These are phyloP conservation scores for Phyto melanocephala DNA, from an alignment of 2,888 invertebrate species.

Conservation along the genomic window DNA sequence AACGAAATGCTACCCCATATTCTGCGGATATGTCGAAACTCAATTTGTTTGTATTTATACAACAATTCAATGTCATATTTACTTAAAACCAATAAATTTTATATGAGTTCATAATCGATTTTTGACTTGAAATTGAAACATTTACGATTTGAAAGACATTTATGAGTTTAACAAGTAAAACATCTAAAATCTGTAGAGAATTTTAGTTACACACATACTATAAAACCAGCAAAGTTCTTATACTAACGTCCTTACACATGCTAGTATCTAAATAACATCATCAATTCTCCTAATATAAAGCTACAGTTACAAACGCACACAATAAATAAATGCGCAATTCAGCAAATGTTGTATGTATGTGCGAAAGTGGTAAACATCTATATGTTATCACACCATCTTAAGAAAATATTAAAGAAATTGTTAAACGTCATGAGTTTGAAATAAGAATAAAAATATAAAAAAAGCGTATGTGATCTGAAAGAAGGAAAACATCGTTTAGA, in stretches of 20 bases:
- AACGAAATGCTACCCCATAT: neutral
- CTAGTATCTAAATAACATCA: constrained; percentile 17
- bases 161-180: constrained; percentile 71
- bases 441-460: neutral
- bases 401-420: constrained; percentile 13
- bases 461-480: no score
- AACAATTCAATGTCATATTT: constrained; percentile 75
- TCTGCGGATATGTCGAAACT: neutral
- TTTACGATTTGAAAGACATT: constrained; percentile 77
- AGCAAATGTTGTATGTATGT: constrained; percentile 25
- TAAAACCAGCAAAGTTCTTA: neutral
- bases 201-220: constrained; percentile 28
- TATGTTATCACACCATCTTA: neutral
- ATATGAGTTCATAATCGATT: constrained; percentile 77
- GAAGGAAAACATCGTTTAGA: neutral
- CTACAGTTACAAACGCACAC: neutral
- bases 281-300: constrained; percentile 34
- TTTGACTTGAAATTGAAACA: constrained; percentile 73
- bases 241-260: neutral
- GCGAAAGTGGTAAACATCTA: neutral
- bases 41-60: constrained; percentile 16
- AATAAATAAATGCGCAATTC: constrained; percentile 47
- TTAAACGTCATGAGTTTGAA: constrained; percentile 17
- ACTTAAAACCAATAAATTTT: constrained; percentile 76
- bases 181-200: constrained; percentile 71